Conservation (phyloP, 2,888 invertebrate genomes). For the Lamellibrachia satsuma region DNA sequence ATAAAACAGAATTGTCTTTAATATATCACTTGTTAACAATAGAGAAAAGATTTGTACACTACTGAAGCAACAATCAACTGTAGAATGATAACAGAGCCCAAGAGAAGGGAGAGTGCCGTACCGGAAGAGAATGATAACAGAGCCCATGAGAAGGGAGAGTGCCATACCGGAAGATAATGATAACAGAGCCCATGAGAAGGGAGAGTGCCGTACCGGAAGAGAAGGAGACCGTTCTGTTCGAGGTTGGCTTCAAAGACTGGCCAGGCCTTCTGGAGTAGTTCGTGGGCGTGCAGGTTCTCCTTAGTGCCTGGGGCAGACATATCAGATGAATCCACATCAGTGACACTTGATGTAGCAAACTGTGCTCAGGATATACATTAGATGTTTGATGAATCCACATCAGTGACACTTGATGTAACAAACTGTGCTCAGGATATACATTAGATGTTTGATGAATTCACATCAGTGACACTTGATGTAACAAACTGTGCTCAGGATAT, state of each 20-base stretch:
- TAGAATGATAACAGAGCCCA: background rate
- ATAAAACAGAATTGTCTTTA: background rate
- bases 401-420: background rate
- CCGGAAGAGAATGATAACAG: background rate
- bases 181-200: background rate
- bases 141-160: too few relatives aligned
- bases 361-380: background rate
- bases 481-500: background rate
- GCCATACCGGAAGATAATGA: background rate
- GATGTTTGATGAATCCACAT: background rate
- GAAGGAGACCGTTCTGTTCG: constrained; percentile 56
- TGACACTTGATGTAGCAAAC: background rate
- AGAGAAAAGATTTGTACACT: background rate
- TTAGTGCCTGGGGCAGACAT: constrained; percentile 51
- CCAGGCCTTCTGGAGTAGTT: constrained; percentile 61
- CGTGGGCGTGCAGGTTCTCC: constrained; percentile 55
- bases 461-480: background rate
- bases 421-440: background rate
- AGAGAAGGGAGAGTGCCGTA: background rate
- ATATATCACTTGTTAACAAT: background rate
- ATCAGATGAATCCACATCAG: background rate
- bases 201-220: constrained; percentile 55
- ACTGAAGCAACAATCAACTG: background rate
- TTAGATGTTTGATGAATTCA: background rate
- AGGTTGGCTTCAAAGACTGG: constrained; percentile 54